Conservation (phyloP, 2,113 vertebrate species). For the Alaudala cheleensis region DNA sequence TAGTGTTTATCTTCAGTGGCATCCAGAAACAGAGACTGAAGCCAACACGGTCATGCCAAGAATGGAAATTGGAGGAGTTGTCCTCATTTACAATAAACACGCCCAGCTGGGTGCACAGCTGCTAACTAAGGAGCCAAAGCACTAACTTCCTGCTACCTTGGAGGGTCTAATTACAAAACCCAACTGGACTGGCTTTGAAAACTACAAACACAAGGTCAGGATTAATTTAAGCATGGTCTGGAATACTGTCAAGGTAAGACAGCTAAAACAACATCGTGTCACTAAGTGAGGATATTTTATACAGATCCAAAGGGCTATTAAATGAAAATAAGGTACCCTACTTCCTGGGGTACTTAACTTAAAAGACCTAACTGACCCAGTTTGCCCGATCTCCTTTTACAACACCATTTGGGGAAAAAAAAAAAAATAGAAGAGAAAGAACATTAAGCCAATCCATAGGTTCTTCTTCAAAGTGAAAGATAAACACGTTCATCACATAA, state of each 20-base stretch:
- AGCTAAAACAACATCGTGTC: neutral
- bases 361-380: conserved; percentile 1
- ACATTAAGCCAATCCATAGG: neutral
- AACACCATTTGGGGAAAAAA: neutral
- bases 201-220: conserved; percentile 3
- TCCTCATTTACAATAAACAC: conserved; percentile 74
- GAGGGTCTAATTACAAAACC: conserved; percentile 67
- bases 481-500: neutral
- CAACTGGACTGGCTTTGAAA: conserved; percentile 47
- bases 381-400: neutral
- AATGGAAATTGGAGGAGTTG: conserved; percentile 70
- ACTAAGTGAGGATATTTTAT: neutral
- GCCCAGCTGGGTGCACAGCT: conserved; percentile 77
- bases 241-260: neutral
- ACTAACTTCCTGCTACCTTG: conserved; percentile 63
- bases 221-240: neutral
- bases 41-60: conserved; percentile 64
- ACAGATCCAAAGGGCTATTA: neutral
- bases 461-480: neutral
- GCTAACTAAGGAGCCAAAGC: conserved; percentile 61
- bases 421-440: neutral
- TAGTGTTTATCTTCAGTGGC: conserved; percentile 54
- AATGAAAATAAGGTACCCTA: neutral
- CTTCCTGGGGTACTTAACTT: neutral
- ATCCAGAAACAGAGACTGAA: conserved; percentile 52